Percentiles rank a stretch among this genome's conserved stretches.
phyloP scores from a whole-genome alignment of 2,888 invertebrate genomes.

The Geotrupes spiniger region DNA sequence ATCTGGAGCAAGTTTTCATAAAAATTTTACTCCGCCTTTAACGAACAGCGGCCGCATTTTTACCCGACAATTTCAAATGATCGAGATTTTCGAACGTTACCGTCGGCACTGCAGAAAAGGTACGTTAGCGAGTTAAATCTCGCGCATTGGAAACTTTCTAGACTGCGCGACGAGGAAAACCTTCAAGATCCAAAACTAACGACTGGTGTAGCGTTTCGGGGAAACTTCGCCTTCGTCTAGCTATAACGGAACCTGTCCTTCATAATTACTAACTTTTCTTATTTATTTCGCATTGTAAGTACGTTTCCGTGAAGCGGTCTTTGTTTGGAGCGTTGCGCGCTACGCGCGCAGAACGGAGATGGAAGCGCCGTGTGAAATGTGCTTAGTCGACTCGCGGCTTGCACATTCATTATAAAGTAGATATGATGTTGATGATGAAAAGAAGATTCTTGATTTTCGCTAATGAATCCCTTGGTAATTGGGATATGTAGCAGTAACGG shows the following conservation, averaged over 20 bases:
- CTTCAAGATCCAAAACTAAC: conserved; percentile 19
- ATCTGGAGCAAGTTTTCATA: background rate
- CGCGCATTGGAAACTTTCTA: conserved; percentile 20
- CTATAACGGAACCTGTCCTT: conserved; percentile 26
- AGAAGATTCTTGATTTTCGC: conserved; percentile 32
- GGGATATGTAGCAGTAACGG: conserved; percentile 23
- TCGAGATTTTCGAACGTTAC: too few relatives aligned
- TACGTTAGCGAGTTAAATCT: too few relatives aligned
- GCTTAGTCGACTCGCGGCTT: conserved; percentile 8
- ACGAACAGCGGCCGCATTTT: too few relatives aligned
- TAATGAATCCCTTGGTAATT: conserved; percentile 33
- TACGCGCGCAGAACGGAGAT: background rate
- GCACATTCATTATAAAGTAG: conserved; percentile 11
- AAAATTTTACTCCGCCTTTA: too few relatives aligned
- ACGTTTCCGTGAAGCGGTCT: conserved; percentile 11
- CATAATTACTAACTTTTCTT: conserved; percentile 28
- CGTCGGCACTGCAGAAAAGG: too few relatives aligned
- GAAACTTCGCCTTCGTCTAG: conserved; percentile 16
- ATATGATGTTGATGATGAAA: conserved; percentile 23
- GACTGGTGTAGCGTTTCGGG: conserved; percentile 15
- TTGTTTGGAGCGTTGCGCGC: background rate
- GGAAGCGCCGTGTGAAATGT: background rate
- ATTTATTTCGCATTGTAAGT: conserved; percentile 14
- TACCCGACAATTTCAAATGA: too few relatives aligned
- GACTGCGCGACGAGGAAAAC: conserved; percentile 13